A percentile compares a stretch with the other conserved stretches of the same genome.
Evolutionary conservation across 2,113 vertebrate genomes (phyloP).

Genomic region (Otolemur garnettii): DNA sequence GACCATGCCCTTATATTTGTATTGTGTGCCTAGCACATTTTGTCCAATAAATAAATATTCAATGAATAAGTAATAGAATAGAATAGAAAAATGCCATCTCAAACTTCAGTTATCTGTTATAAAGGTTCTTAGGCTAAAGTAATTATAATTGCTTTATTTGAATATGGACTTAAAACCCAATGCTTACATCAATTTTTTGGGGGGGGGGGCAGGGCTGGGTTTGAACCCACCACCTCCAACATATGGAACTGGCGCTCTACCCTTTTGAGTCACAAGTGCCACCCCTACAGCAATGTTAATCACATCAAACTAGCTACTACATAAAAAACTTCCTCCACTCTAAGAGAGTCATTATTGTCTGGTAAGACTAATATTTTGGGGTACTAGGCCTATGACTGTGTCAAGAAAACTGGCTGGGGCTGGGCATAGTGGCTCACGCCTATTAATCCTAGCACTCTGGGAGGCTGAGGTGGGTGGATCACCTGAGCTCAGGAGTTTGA

Average conservation of each 20-base stretch:
- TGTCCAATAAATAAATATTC: background rate
- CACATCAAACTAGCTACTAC: background rate
- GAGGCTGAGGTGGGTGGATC: too few species aligned
- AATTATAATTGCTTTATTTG: background rate
- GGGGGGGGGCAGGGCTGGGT: too few species aligned
- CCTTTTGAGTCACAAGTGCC: too few species aligned
- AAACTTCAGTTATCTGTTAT: slow-evolving; percentile 20
- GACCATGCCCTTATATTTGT: background rate
- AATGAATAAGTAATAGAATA: background rate
- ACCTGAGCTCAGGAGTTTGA: too few species aligned
- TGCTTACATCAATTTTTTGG: background rate
- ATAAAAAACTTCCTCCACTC: slow-evolving; percentile 41
- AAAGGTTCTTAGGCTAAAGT: slow-evolving; percentile 33
- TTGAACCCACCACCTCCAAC: too few species aligned
- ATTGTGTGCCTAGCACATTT: background rate
- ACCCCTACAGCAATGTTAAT: background rate
- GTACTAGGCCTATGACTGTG: background rate
- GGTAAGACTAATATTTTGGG: background rate
- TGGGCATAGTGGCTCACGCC: too few species aligned
- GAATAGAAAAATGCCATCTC: slow-evolving; percentile 21
- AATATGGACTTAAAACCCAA: slow-evolving; percentile 19
- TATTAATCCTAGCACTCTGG: too few species aligned
- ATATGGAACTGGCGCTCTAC: too few species aligned
- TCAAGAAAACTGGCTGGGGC: slow-evolving; percentile 4
- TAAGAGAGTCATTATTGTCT: background rate